Evolutionary conservation across 2,888 invertebrate species (phyloP), one percentile per base, ranked within the genome.

Genomic region (Gymnosoma rotundatum): DNA sequence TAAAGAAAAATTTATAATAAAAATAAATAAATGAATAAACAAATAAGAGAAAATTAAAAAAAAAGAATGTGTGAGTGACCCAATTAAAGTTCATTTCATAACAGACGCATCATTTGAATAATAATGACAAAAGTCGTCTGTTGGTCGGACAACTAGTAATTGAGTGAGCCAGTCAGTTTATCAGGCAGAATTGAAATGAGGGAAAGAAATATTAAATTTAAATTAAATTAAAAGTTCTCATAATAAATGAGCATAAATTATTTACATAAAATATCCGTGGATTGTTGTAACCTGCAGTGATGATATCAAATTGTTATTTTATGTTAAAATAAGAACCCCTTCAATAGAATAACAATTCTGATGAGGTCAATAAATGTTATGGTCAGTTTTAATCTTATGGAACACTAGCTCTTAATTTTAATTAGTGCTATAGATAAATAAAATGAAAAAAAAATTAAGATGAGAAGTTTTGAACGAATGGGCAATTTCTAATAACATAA

Each of bases 21-120:
- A 61, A 72, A 64, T 56, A 64, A 78, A 63, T 70, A 63, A 56
- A 45, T 32, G 14, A 58, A 45, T 10, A 42, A 42, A 64, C 18
- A 73, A 36, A 36, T 50, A 58, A 25, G 25, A 25, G 25, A 25
- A 25, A 2, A 25, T 2, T 25, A 25, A 25, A 25, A 32, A 6
- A 21, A 21, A 21, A 42, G 38, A 38, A 42, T 36, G 16, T 45
- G 8, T 52, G 25, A 50, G 16, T 69, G 69, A 78, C 61, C 67
- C 42, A 78, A 36, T 69, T 78, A 63, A 45, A 54, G 54, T 61
- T 54, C n/a, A 70, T 63, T 60, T 25, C n/a, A 63, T 36, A 54
- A 38, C 54, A 70, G 54, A 75, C 48, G 20, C 63, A 75, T 64
- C 42, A 61, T 36, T 60, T 61, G 60, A 25, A 83, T 52, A 78